Base-by-base conservation (phyloP, 64 coral and sea anemone genomes). In the Catalaphyllia jardinei region DNA sequence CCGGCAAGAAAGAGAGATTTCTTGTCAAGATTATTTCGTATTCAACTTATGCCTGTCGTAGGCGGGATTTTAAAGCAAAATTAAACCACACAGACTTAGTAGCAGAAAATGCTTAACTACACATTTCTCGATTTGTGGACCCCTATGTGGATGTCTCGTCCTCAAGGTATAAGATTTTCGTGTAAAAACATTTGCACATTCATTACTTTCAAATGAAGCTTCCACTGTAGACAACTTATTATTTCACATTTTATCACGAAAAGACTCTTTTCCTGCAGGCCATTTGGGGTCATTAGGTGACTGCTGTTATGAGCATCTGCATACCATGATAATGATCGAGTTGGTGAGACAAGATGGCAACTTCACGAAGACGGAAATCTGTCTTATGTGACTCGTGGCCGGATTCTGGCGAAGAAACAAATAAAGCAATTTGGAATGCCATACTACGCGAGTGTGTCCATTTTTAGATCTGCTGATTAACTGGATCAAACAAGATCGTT, bases 11-110 rank as follows among this genome's bases (percentile, higher is more conserved):
- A 50, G 62, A 51, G 38, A 67, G 31, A 71, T 20, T n/a, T 71
- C n/a, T 85, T 85, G 63, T 38, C 35, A 51, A 85, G 81, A 85
- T 85, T 85, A 85, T 71, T 20, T 64, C 31, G 29, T 51, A 69
- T 85, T 71, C 22, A 85, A 24, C 60, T 63, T 29, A 22, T 65
- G 42, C 42, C 42, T 46, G 79, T 64, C 79, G 31, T 59, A 85
- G 35, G 30, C 50, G 63, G 63, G 63, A 52, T 80, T 80, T 80
- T 29, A 18, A 19, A 80, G 78, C 52, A 13, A 31, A 80, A 60
- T 46, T 46, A 60, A 18, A 30, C 78, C 12, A 28, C 16, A 30
- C 2, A 27, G 18, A 24, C 46, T 81, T 62, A n/a, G 54, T 31
- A 79, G 31, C 27, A 7, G 51, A 79, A 79, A n/a, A 81, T 81